phyloP scores from a whole-genome alignment of 2,113 vertebrate species.

The Otocyon megalotis region DNA sequence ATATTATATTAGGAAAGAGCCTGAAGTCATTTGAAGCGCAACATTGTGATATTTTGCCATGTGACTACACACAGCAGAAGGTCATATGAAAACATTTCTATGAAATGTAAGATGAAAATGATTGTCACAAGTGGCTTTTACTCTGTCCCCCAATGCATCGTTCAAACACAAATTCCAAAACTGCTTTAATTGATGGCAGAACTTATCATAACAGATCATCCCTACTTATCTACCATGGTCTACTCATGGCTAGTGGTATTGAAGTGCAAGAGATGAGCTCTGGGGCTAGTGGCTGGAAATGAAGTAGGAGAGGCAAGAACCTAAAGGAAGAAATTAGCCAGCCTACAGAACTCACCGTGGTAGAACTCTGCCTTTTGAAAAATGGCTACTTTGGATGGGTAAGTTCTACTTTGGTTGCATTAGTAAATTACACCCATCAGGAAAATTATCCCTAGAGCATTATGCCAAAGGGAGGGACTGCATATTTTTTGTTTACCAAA shows the following conservation, averaged over 20 bases:
- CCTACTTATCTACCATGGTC: neutral
- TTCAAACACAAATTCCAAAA: neutral
- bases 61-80: neutral
- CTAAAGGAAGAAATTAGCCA: neutral
- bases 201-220: neutral
- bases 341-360: neutral
- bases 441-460: neutral
- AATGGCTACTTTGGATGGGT: neutral
- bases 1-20: neutral
- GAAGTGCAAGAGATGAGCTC: neutral
- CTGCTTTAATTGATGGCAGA: neutral
- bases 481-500: neutral
- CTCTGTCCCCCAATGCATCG: neutral
- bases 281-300: neutral
- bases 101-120: neutral
- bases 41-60: neutral
- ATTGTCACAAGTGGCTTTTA: neutral
- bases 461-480: neutral
- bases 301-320: neutral
- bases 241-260: neutral
- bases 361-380: neutral
- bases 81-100: neutral
- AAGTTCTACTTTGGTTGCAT: neutral
- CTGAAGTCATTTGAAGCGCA: neutral
- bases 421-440: neutral